These are phyloP conservation scores for Myiozetetes cayanensis DNA, from an alignment of 2,113 vertebrate genomes.

Conservation along the genomic window DNA sequence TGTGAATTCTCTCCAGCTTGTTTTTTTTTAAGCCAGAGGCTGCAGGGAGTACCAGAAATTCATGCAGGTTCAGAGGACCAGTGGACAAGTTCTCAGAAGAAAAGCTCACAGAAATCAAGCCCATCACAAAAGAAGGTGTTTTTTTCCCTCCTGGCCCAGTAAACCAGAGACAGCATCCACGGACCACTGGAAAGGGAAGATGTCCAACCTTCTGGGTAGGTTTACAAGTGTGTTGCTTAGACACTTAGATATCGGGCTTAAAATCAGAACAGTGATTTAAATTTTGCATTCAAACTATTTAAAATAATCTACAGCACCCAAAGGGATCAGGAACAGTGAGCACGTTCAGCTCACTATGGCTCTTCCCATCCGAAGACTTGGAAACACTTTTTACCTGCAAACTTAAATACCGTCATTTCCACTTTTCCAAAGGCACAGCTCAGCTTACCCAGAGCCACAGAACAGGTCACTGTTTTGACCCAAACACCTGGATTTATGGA, in stretches of 20 bases:
- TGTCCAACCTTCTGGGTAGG: neutral
- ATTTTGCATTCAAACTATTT: neutral
- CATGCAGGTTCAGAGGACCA: rapidly evolving
- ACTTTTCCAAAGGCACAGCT: neutral
- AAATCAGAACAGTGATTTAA: neutral
- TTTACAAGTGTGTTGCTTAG: neutral
- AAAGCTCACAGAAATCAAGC: neutral
- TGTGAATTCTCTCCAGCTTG: neutral
- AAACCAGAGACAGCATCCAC: neutral
- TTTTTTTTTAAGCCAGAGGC: neutral
- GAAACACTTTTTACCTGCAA: neutral
- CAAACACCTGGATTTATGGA: neutral
- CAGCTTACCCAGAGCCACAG: neutral
- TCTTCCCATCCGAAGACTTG: neutral
- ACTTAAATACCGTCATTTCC: neutral
- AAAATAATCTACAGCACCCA: neutral
- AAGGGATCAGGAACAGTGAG: neutral
- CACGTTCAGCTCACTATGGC: neutral
- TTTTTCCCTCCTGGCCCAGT: neutral
- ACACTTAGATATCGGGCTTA: neutral
- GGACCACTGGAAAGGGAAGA: neutral
- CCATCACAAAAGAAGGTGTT: neutral
- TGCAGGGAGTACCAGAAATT: neutral
- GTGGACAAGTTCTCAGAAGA: neutral
- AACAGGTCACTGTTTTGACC: neutral